Base-by-base conservation (phyloP, 2,113 vertebrate species). In the Cryptotis parvus region DNA sequence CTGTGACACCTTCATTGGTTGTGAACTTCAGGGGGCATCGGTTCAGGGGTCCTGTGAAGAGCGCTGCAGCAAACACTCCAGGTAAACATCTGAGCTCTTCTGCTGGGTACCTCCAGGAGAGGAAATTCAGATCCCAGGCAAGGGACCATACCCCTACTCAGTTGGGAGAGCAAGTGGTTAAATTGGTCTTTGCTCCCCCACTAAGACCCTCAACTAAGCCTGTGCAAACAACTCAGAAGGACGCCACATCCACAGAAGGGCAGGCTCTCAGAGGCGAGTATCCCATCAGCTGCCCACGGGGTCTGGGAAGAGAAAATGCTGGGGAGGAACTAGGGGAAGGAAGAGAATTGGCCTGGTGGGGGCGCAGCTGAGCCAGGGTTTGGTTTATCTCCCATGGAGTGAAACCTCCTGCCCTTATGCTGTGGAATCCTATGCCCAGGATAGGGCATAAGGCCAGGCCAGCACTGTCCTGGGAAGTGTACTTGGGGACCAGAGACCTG, bases 131-230 rank as follows among this genome's bases (percentile, higher is more conserved):
- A 31, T 3, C 33, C 26, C 24, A 22, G 14, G 61, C 16, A 45
- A 61, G 22, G 4, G 3, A 31, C 31, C 39, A 9, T 31, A 0
- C 3, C 0, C 37, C 65, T 31, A 6, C 41, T 73, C 3, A 3
- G 14, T 27, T 74, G 75, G 61, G 15, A 66, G 87, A 45, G 76
- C 63, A 70, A 72, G 24, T 37, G 41, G 26, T 49, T 12, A 11
- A 58, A 14, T 26, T 22, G 14, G 9, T 16, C 22, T 69, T 39
- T 89, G 29, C 69, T 63, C 63, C 35, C 27, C 18, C 15, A 49
- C n/a, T 15, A 9, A 66, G 55, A n/a, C 41, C 24, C 61, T 2
- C 2, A 61, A 2, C 61, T n/a, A 45, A 86, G 35, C 9, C 29
- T 63, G 5, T 39, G 14, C 2, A 52, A n/a, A 14, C n/a, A 39